A percentile compares a stretch with the other conserved stretches of the same genome.
These are phyloP conservation scores for Lasioglossum lativentre DNA, from an alignment of 2,888 invertebrate species.

Conservation along the genomic window DNA sequence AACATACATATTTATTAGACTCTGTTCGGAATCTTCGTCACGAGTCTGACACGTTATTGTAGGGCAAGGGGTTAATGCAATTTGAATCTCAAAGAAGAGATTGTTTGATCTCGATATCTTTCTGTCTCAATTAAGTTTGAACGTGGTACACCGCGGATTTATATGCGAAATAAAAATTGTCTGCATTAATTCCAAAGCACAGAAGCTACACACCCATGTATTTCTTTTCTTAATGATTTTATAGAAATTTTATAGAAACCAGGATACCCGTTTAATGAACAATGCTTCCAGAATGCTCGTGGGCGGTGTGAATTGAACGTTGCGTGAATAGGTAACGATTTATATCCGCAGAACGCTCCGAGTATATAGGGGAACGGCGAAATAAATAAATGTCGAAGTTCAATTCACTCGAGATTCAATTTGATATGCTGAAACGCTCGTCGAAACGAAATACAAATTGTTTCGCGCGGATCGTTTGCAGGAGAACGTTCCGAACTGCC, in stretches of 20 bases:
- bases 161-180: too few relatives aligned
- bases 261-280: conserved; percentile 3
- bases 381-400: conserved; percentile 30
- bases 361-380: conserved; percentile 1
- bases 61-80: too few relatives aligned
- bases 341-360: background rate
- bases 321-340: conserved; percentile 18
- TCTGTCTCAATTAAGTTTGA: too few relatives aligned
- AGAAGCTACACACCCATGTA: too few relatives aligned
- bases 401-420: background rate
- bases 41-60: too few relatives aligned
- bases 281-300: conserved; percentile 19
- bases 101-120: too few relatives aligned
- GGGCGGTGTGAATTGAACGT: conserved; percentile 17
- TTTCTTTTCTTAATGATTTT: too few relatives aligned
- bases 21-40: too few relatives aligned
- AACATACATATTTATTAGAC: too few relatives aligned
- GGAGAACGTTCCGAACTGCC: background rate
- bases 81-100: too few relatives aligned
- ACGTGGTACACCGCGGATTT: too few relatives aligned
- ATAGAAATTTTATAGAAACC: background rate
- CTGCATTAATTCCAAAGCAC: too few relatives aligned
- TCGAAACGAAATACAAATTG: background rate
- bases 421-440: background rate
- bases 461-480: background rate